Base-by-base conservation (phyloP, 1,140 invertebrate species). In the Tribolium madens region DNA sequence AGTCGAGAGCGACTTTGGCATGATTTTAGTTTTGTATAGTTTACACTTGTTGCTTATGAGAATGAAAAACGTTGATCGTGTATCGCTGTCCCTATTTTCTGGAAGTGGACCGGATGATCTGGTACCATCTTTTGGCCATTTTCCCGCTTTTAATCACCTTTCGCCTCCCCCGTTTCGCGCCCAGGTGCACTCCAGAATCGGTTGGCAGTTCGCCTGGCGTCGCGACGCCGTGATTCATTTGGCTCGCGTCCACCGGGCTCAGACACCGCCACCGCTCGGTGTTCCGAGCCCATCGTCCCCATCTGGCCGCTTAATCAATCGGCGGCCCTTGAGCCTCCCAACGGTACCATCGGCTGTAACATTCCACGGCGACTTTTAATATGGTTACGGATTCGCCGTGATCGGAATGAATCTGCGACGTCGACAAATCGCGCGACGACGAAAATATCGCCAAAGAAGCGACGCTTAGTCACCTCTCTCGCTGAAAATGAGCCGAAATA, bases 351-450 rank as follows among this genome's bases (percentile, higher is more conserved):
- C 77, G 47, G 78, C 76, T 78, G 78, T 81, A 83, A 79, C 78
- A 83, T 83, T 83, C 81, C 80, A 76, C 75, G 33, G 78, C 73
- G 75, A 77, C 68, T 81, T 81, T 81, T 80, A 81, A 80, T 82
- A 81, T 81, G 79, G 80, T 78, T 72, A 76, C 76, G 78, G 76
- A 78, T 80, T 79, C 77, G 77, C 69, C 80, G 80, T 83, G 81
- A 80, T 79, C 79, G 73, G 81, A 81, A 80, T 83, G 74, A 70
- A 81, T 26, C 21, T 26, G 3, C 2, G 21, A 26, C 21, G 21
- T 26, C 21, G 21, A 26, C 21, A 26, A 26, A 26, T 26, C 21
- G 21, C 21, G 21, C 21, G 21, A 26, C 1, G 21, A 1, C 21
- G 21, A 26, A 26, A 26, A 26, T 26, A 26, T 26, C 21, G 21